Conservation (phyloP, 2,797 vertebrate genomes). For the Apogon hyalosoma region DNA sequence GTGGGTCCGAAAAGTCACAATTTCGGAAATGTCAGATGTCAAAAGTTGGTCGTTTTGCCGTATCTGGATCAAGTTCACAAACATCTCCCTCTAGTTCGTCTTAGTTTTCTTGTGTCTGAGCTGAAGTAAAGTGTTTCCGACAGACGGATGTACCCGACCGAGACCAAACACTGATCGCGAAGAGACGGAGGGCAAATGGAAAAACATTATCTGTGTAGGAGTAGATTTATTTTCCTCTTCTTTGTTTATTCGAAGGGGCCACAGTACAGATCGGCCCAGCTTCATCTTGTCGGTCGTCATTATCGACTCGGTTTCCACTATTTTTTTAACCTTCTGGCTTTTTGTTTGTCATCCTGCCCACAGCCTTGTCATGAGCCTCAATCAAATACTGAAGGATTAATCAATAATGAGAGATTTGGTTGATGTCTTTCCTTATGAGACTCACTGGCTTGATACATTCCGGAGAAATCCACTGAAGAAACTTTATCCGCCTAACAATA, state of each 20-base stretch:
- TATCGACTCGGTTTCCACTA: conserved; percentile 81
- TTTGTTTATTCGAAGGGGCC: conserved; percentile 75
- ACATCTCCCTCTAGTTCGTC: not conserved
- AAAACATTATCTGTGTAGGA: conserved; percentile 28
- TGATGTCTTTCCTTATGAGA: conserved; percentile 74
- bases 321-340: conserved; percentile 79
- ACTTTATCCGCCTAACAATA: conserved; percentile 55
- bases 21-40: too few species aligned
- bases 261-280: conserved; percentile 65
- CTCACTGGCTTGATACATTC: conserved; percentile 63
- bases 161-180: conserved; percentile 18
- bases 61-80: not conserved
- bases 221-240: conserved; percentile 69
- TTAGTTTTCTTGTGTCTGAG: conserved; percentile 23
- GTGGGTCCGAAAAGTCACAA: too few species aligned
- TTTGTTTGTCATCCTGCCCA: conserved; percentile 76
- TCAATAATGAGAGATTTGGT: conserved; percentile 76
- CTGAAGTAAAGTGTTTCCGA: conserved; percentile 16
- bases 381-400: conserved; percentile 73
- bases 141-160: conserved; percentile 32
- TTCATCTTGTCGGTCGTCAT: conserved; percentile 76
- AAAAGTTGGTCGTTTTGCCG: too few species aligned
- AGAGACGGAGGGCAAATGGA: not conserved
- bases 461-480: conserved; percentile 63
- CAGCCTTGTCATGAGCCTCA: conserved; percentile 69